These are phyloP conservation scores for Himantopus leucocephalus DNA, from an alignment of 2,113 vertebrate genomes.

Conservation along the genomic window DNA sequence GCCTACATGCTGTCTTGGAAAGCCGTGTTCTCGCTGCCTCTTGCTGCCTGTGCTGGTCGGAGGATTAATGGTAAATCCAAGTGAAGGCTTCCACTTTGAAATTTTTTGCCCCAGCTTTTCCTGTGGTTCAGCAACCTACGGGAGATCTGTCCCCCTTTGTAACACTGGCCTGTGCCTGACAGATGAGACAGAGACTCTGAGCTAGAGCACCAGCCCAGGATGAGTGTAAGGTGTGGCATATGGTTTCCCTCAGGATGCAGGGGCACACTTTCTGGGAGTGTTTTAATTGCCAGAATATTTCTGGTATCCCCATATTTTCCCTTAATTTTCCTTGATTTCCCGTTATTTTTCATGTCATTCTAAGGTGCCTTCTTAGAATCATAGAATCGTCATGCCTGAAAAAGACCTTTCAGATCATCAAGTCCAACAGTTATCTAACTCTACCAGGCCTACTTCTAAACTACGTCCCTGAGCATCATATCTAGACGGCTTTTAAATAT, in stretches of 20 bases:
- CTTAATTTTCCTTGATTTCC: neutral
- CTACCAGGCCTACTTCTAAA: too few relatives aligned
- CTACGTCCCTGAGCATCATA: too few relatives aligned
- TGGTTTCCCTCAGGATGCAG: rapidly evolving
- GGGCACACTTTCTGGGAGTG: neutral
- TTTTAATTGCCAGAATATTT: neutral
- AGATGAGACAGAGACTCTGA: neutral
- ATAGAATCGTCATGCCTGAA: too few relatives aligned
- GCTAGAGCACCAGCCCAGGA: neutral
- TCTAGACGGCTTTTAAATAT: too few relatives aligned
- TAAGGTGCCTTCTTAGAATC: neutral
- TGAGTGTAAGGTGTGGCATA: neutral
- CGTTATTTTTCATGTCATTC: neutral
- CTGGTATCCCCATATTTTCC: neutral
- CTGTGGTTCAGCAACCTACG: neutral
- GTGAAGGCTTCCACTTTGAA: neutral
- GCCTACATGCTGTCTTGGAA: neutral
- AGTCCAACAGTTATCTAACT: too few relatives aligned
- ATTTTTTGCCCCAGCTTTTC: neutral
- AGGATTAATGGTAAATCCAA: neutral
- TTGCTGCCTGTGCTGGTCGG: neutral
- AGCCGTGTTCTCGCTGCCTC: neutral
- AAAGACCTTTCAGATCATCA: too few relatives aligned
- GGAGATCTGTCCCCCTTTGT: neutral
- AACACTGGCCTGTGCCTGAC: too few relatives aligned